Base-by-base conservation (phyloP, 2,888 invertebrate genomes). In the Candidula unifasciata region DNA sequence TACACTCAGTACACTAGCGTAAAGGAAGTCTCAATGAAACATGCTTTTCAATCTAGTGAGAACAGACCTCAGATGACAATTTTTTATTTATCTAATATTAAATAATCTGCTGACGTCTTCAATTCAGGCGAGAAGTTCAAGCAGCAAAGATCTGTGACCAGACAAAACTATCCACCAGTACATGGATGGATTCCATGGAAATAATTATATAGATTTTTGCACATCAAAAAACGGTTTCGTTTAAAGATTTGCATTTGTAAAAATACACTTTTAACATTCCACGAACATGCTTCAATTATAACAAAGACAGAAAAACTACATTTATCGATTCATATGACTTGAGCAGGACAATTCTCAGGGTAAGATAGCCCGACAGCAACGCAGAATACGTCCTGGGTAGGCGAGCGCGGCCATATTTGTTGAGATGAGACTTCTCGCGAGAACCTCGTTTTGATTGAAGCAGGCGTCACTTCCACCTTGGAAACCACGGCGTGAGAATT, bases 391-490 rank as follows among this genome's bases (percentile, higher is more conserved):
- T 6, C 81, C 73, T 24, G 35, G 13, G 30, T 44, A 35, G 37
- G 24, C 64, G 83, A 83, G 10, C 33, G 83, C 83, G 24, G 83
- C 83, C 83, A 83, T 83, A 52, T 83, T n/a, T 83, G 54, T 69
- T 71, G 30, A 33, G 21, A 3, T 66, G 37, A 37, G 27, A 68
- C 5, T 35, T 83, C 83, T 83, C 83, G 79, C 83, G 83, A 79
- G 83, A 83, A 73, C 66, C 79, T 83, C 79, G 33, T 13, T 79
- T 37, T 52, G 57, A 64, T 18, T 6, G 35, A 79, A 71, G n/a
- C 5, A 64, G 79, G 83, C 83, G 83, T 83, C 83, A 83, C 85
- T 85, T 85, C 85, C 83, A 83, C 76, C 83, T 86, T 80, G 80
- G 80, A 83, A 83, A 83, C 80, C 76, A 81, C 76, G 76, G 84